Evolutionary conservation across 2,113 vertebrate species (phyloP).

Genomic region (Pterocles gutturalis): DNA sequence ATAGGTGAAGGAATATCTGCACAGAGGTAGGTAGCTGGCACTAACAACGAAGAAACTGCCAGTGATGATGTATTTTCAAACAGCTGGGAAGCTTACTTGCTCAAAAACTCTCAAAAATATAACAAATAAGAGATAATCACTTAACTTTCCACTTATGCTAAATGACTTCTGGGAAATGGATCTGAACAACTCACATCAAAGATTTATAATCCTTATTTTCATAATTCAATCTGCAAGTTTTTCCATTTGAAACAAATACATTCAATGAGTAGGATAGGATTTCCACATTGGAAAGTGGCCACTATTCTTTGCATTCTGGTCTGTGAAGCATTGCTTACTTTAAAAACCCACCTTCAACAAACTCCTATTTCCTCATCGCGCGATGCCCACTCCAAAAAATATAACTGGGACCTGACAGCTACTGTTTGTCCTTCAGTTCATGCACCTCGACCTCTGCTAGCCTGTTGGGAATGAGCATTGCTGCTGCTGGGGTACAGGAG

Average conservation of each 20-base stretch:
- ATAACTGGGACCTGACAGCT: not conserved
- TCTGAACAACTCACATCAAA: not conserved
- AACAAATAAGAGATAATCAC: slow-evolving; percentile 33
- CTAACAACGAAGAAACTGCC: not conserved
- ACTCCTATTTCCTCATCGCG: not conserved
- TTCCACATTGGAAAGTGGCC: not conserved
- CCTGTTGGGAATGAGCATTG: not conserved
- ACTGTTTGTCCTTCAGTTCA: not conserved
- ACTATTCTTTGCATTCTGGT: not conserved
- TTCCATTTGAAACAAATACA: not conserved
- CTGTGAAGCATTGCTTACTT: not conserved
- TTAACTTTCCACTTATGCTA: not conserved
- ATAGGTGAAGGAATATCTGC: not conserved
- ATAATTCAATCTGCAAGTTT: not conserved
- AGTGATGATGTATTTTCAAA: not conserved
- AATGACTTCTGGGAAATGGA: slow-evolving; percentile 11
- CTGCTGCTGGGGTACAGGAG: not conserved
- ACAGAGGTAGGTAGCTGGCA: not conserved
- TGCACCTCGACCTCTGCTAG: not conserved
- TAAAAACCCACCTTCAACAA: not conserved
- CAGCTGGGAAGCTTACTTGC: not conserved
- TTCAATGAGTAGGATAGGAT: not conserved
- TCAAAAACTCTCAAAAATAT: not conserved
- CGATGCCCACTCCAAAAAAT: not conserved
- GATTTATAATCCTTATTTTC: not conserved